Evolutionary conservation across 2,113 vertebrate genomes (phyloP).

Genomic region (Procapra przewalskii): DNA sequence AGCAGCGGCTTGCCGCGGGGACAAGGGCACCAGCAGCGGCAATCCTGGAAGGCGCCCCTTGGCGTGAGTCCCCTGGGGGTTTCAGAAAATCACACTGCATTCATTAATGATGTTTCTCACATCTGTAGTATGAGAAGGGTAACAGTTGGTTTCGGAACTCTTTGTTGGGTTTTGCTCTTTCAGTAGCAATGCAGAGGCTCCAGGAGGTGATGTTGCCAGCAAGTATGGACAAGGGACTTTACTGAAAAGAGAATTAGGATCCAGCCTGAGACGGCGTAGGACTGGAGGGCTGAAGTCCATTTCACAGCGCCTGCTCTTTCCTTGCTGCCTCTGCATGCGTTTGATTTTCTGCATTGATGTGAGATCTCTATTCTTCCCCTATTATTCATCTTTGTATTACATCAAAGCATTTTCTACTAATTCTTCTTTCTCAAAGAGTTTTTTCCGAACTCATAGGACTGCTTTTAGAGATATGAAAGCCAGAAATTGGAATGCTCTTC

Average conservation of each 20-base stretch:
- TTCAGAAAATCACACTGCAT: not conserved
- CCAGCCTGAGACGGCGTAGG: accelerated
- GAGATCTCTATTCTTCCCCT: too few relatives aligned
- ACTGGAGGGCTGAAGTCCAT: not conserved
- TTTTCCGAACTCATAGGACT: too few relatives aligned
- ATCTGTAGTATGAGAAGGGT: not conserved
- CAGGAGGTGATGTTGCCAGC: not conserved
- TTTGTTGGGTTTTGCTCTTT: not conserved
- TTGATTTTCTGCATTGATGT: too few relatives aligned
- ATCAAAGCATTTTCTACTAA: too few relatives aligned
- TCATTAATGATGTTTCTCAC: not conserved
- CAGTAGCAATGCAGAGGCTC: not conserved
- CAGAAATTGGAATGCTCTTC: too few relatives aligned
- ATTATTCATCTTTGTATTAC: too few relatives aligned
- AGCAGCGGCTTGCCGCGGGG: not conserved
- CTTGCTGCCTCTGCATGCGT: too few relatives aligned
- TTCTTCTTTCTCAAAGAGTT: too few relatives aligned
- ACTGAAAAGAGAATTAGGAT: not conserved
- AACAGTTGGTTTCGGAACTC: not conserved
- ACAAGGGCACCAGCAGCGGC: not conserved
- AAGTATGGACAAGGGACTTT: too few relatives aligned
- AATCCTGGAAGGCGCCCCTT: not conserved
- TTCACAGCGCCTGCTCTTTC: not conserved
- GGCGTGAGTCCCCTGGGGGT: too few relatives aligned
- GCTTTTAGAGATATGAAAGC: too few relatives aligned